Percentiles rank a stretch among this genome's conserved stretches.
Evolutionary conservation across 1,140 invertebrate species (phyloP).

Genomic region (Hypothenemus hampei): DNA sequence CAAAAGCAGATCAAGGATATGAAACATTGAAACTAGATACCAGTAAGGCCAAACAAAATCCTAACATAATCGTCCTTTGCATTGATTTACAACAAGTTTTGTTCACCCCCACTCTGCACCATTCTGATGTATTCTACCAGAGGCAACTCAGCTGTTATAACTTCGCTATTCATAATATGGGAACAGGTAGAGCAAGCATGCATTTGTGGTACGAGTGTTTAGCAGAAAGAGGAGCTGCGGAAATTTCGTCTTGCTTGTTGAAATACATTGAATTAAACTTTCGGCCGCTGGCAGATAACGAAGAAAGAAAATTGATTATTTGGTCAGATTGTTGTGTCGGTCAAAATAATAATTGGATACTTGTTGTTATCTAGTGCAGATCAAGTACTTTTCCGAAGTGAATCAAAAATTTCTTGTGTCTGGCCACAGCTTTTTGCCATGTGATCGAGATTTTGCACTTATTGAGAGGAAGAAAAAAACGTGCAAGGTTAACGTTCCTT

Average conservation of each 20-base stretch:
- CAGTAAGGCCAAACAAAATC: neutral
- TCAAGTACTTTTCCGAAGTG: slow-evolving; percentile 1
- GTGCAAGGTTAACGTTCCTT: neutral
- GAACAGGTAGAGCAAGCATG: neutral
- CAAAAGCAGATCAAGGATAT: slow-evolving; percentile 4
- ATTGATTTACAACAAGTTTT: slow-evolving; percentile 19
- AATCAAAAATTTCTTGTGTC: slow-evolving; percentile 3
- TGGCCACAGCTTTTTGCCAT: slow-evolving; percentile 15
- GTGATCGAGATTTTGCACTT: slow-evolving; percentile 4
- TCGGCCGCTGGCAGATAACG: neutral
- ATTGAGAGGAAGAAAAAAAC: slow-evolving; percentile 3
- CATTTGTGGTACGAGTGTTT: slow-evolving; percentile 18
- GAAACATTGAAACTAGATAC: neutral
- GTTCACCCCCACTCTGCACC: slow-evolving; percentile 8
- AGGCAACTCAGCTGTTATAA: slow-evolving; percentile 13
- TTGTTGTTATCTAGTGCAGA: neutral
- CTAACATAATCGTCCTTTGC: neutral
- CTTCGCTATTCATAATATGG: slow-evolving; percentile 7
- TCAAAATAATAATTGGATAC: slow-evolving; percentile 10
- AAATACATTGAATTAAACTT: slow-evolving; percentile 3
- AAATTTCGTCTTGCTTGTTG: slow-evolving; percentile 15
- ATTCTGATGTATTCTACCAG: slow-evolving; percentile 13
- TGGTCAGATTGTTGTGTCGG: slow-evolving; percentile 13
- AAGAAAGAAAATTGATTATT: slow-evolving; percentile 16
- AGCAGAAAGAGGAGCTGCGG: slow-evolving; percentile 11